Evolutionary conservation across 2,888 invertebrate species (phyloP).

Genomic region (Trypoxylon attenuatum): DNA sequence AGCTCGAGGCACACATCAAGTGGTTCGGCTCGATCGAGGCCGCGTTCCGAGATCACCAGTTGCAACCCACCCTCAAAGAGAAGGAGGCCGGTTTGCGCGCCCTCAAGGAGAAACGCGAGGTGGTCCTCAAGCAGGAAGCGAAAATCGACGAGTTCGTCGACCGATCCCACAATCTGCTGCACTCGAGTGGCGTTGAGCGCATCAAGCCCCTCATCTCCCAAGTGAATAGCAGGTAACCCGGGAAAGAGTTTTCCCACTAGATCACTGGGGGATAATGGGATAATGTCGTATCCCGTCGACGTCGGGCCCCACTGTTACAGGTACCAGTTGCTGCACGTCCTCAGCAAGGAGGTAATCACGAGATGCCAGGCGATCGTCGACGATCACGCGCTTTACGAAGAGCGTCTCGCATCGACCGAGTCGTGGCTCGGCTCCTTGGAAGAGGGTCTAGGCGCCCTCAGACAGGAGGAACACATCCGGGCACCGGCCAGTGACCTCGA

Average conservation of each 20-base stretch:
- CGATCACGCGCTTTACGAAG: constrained; percentile 87
- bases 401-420: constrained; percentile 84
- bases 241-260: too few species aligned
- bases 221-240: constrained; percentile 83
- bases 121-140: constrained; percentile 87
- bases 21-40: constrained; percentile 92
- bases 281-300: too few species aligned
- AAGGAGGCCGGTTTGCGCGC: constrained; percentile 85
- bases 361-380: constrained; percentile 89
- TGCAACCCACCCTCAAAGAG: constrained; percentile 87
- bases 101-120: constrained; percentile 84
- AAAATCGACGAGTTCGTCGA: constrained; percentile 93
- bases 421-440: constrained; percentile 88
- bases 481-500: constrained; percentile 78
- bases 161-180: constrained; percentile 89
- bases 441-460: constrained; percentile 80
- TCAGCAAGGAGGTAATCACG: constrained; percentile 90
- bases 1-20: constrained; percentile 85
- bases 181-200: constrained; percentile 88
- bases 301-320: constrained; percentile 51
- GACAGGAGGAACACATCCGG: constrained; percentile 80
- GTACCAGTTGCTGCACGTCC: constrained; percentile 86
- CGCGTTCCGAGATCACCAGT: constrained; percentile 89
- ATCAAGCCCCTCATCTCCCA: constrained; percentile 91
- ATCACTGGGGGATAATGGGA: too few species aligned